phyloP scores from a whole-genome alignment of 1,140 invertebrate species.

The Platorchestia sp. region DNA sequence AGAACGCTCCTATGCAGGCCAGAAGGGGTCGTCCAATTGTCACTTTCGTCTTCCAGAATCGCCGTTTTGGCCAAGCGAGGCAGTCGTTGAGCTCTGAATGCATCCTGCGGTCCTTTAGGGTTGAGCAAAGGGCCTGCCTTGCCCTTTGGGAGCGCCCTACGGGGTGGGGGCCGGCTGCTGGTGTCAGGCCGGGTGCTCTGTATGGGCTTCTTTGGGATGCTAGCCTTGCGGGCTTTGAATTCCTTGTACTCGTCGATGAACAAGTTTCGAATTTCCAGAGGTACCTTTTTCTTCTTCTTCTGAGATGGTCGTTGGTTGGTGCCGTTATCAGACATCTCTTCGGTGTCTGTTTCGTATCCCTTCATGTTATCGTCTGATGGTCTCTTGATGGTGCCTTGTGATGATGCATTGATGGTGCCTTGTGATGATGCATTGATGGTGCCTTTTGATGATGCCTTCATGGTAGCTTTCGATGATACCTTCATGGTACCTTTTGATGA shows the following conservation, averaged over 20 bases:
- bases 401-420: too few species aligned
- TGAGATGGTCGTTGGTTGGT: not conserved
- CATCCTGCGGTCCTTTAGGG: too few species aligned
- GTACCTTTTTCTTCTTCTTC: not conserved
- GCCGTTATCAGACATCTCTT: not conserved
- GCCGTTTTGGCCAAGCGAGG: not conserved
- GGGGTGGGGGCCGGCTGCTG: not conserved
- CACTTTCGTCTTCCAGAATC: not conserved
- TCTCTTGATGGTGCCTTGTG: too few species aligned
- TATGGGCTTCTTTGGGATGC: not conserved
- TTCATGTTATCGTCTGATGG: not conserved
- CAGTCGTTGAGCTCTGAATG: not conserved
- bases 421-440: too few species aligned
- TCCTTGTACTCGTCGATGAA: not conserved
- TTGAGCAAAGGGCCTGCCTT: too few species aligned
- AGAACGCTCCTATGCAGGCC: not conserved
- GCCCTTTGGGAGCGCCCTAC: not conserved
- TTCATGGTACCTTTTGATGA: not conserved
- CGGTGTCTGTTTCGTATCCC: constrained; percentile 23
- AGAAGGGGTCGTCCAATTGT: not conserved
- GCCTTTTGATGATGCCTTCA: not conserved
- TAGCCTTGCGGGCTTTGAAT: not conserved
- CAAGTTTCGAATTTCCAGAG: not conserved
- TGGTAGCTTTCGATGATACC: not conserved
- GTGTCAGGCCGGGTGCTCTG: not conserved